Base-by-base conservation (phyloP, 2,797 vertebrate species). In the Mallotus villosus region DNA sequence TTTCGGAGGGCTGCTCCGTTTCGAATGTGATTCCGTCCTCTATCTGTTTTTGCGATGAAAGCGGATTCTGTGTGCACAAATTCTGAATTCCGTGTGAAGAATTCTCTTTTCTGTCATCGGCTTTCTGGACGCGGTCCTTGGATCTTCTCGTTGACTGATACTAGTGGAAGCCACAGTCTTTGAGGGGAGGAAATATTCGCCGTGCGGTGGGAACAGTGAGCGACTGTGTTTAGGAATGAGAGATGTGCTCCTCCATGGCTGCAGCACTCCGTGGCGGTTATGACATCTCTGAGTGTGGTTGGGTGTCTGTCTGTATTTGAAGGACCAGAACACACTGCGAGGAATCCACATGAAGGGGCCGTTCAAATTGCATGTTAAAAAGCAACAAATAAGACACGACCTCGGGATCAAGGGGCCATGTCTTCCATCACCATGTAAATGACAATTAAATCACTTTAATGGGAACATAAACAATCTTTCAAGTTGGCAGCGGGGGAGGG, bases 241-340 rank as follows among this genome's bases (percentile, higher is more conserved):
- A 68, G 74, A 78, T 80, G 80, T 17, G 29, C 19, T 11, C 21
- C 11, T 75, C 37, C 4, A 71, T 68, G 19, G 49, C 29, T 70
- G 34, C 70, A 70, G 34, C 70, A 70, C 41, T 70, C 73, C 69
- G 67, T 46, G 46, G 76, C 86, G 69, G 76, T 84, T 78, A 84
- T 88, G 83, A 87, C 82, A 87, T 82, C 80, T 71, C 76, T 78
- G 81, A 74, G 85, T 87, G 87, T 88, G 88, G 91, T 91, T 85
- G 85, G 79, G 72, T 79, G 60, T 80, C 75, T 53, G 57, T 29
- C 67, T 68, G 51, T 78, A 61, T 81, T 79, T 73, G 72, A 75
- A 80, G 68, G 55, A 72, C 76, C 37, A 58, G 78, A 85, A 74
- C 68, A 72, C 22, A 73, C 83, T 63, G 76, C 55, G 25, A 37